Conservation (phyloP, 2,113 vertebrate genomes). For the Bubo bubo region DNA sequence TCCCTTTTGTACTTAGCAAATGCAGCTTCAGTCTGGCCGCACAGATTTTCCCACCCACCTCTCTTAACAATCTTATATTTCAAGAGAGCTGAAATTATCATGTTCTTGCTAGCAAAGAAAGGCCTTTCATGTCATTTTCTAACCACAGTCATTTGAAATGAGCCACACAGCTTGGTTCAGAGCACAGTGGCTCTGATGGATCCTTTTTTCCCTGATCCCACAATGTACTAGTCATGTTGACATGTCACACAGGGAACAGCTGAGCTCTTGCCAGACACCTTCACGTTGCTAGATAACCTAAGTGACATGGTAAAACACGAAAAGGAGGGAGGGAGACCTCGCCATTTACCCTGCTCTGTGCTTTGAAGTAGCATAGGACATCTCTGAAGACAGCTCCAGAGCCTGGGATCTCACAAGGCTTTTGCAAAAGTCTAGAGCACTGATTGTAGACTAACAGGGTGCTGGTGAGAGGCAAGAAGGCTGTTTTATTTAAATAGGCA, state of each 20-base stretch:
- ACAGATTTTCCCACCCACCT: slow-evolving; percentile 50
- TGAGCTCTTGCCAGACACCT: rapidly evolving
- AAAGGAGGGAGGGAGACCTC: neutral
- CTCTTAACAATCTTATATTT: neutral
- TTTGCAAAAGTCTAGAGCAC: neutral
- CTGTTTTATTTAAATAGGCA: neutral
- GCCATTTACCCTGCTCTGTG: neutral
- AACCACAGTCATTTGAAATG: neutral
- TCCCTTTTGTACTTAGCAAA: slow-evolving; percentile 31
- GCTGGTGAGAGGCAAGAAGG: neutral
- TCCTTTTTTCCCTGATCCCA: neutral
- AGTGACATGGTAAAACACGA: neutral
- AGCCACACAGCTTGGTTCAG: neutral
- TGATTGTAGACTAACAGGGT: neutral
- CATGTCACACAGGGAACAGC: neutral
- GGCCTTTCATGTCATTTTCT: neutral
- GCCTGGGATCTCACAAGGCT: neutral
- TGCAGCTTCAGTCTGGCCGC: neutral
- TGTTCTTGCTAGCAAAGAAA: neutral
- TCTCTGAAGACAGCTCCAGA: neutral
- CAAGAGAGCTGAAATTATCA: slow-evolving; percentile 6
- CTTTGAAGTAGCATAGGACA: neutral
- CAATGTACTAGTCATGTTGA: neutral
- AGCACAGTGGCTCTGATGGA: neutral
- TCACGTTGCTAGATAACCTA: neutral